phyloP scores from a whole-genome alignment of 2,113 vertebrate genomes.

The Corydoras maculifer region DNA sequence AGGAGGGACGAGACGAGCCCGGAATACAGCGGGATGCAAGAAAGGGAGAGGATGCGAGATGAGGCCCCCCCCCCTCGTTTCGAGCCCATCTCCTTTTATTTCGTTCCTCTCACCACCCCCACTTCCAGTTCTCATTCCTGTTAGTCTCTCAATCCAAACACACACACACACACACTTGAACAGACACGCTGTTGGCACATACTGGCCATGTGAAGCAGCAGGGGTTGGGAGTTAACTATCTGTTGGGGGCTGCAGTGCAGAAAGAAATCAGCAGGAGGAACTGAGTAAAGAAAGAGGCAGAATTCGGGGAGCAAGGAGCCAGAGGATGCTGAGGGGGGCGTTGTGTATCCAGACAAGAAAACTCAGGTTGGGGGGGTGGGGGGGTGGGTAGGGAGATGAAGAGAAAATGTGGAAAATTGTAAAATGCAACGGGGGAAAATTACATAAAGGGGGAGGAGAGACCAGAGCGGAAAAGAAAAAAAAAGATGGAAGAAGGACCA shows the following conservation, averaged over 20 bases:
- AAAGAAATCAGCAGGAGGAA: constrained; percentile 36
- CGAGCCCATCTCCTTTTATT: constrained; percentile 11
- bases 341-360: neutral
- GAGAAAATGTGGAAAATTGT: constrained; percentile 1
- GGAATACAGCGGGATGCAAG: neutral
- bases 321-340: constrained; percentile 31
- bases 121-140: constrained; percentile 21
- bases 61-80: constrained; percentile 7
- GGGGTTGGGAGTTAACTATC: constrained; percentile 39
- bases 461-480: constrained; percentile 29
- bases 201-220: constrained; percentile 24
- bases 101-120: constrained; percentile 27
- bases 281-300: constrained; percentile 27
- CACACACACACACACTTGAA: constrained; percentile 9
- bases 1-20: constrained; percentile 37
- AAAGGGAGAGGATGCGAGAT: constrained; percentile 5
- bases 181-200: constrained; percentile 11
- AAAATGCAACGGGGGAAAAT: no score
- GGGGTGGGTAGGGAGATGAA: constrained; percentile 8
- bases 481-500: constrained; percentile 27
- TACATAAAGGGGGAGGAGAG: neutral
- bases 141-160: constrained; percentile 6
- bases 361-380: neutral
- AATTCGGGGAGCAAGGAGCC: constrained; percentile 1
- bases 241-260: constrained; percentile 28